Base-by-base conservation (phyloP, 2,888 invertebrate genomes). In the Myathropa florea region DNA sequence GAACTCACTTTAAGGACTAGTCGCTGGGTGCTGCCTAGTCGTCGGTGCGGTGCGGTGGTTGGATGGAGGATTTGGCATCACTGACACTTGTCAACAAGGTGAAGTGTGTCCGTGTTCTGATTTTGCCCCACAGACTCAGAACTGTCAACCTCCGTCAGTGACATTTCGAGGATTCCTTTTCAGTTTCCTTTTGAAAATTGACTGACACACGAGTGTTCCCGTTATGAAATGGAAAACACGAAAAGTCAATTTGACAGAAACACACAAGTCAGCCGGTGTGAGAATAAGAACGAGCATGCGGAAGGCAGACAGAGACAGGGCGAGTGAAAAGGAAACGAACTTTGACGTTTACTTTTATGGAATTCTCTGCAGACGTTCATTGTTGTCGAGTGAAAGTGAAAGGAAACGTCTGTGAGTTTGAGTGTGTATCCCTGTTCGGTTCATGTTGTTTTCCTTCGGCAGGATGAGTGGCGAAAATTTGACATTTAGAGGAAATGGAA, bases 1-100 rank as follows among this genome's bases (percentile, higher is more conserved):
- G 61, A 80, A 71, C 23, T 53, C 46, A 21, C 46, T 46, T 60
- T 14, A 79, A 39, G 65, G 59, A 59, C 23, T 26, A 0, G 70
- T 23, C 14, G 24, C 57, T 1, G 24, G 24, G 23, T 57, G 23
- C 24, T n/a, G 12, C 55, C 21, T 7, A 24, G 53, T 2, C 18
- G 53, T 33, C 33, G 6, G 9, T n/a, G n/a, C n/a, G n/a, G n/a
- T n/a, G n/a, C n/a, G n/a, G n/a, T n/a, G n/a, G n/a, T n/a, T n/a
- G n/a, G n/a, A n/a, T n/a, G n/a, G n/a, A 4, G 46, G 7, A 46
- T 18, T 46, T 46, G 46, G 46, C 46, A 46, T 0, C 46, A 39
- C 39, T 39, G 21, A 0, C 23, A 21, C 21, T 23, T 23, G 55
- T 23, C 57, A 7, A 23, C 24, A 2, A 23, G 10, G 14, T 4